Base-by-base conservation (phyloP, 1,140 invertebrate species). In the Lutraria rhynchaena region DNA sequence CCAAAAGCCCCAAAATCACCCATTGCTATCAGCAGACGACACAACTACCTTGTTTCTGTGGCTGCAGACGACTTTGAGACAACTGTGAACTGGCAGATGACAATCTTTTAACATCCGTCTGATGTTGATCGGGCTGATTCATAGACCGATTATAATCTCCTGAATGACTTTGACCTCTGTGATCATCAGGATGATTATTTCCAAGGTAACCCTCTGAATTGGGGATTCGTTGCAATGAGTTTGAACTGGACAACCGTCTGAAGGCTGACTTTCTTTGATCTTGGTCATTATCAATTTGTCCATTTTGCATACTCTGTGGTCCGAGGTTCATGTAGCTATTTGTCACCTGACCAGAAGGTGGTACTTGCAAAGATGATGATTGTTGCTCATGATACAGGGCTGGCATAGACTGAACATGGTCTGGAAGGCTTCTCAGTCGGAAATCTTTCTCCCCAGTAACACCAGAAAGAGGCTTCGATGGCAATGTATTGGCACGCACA, bases 361-460 rank as follows among this genome's bases (percentile, higher is more conserved):
- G 60, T 27, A 81, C 70, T 13, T 51, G 37, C 63, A 81, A 49
- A 13, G 69, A 81, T 19, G 65, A 57, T 31, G 67, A 58, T 31
- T 81, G 69, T 27, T 81, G 77, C 51, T 81, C 69, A 55, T 73
- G 78, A 33, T 73, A 81, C 13, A 81, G 22, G 0, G 78, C 70
- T 35, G 78, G 78, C 78, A 81, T 81, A 1, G 69, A 73, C 46
- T 81, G 78, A 27, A 74, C 78, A 65, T 81, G 69, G 37, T 81
- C 78, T 11, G 78, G 78, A 22, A 81, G 49, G 65, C 67, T 81
- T 37, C 78, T 58, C 17, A 73, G 51, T 13, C 69, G 55, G 22
- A 81, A 81, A 65, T 81, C 69, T 57, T 81, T 74, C 65, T 81
- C 78, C 27, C 76, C 76, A 24, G 76, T 80, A 4, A 81, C 31